phyloP scores from a whole-genome alignment of 2,113 vertebrate genomes.

The Mixornis gularis region DNA sequence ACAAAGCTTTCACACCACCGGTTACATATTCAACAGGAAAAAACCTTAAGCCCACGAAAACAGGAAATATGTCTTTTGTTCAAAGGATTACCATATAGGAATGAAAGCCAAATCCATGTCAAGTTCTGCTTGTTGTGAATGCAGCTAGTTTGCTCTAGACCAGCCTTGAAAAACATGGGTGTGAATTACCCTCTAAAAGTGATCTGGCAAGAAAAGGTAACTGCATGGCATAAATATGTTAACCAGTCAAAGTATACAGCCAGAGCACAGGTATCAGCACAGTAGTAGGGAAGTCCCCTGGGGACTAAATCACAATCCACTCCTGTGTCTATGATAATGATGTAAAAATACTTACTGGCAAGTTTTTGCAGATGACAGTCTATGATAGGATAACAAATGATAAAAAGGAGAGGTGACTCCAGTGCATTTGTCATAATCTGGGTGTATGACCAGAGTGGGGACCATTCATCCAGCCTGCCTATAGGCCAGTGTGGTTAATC shows the following conservation, averaged over 20 bases:
- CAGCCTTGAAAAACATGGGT: background rate
- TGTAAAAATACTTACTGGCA: background rate
- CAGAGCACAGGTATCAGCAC: background rate
- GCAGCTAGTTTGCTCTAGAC: background rate
- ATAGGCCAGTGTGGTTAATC: background rate
- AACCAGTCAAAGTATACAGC: background rate
- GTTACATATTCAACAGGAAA: background rate
- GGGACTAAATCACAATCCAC: background rate
- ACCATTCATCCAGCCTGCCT: background rate
- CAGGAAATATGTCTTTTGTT: background rate
- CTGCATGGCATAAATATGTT: background rate
- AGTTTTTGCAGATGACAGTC: background rate
- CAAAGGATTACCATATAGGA: too few relatives aligned
- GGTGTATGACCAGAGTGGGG: background rate
- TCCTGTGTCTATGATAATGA: background rate
- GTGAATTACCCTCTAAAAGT: background rate
- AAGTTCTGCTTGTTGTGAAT: background rate
- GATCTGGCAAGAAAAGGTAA: background rate
- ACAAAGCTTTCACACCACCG: background rate
- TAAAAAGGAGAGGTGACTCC: background rate
- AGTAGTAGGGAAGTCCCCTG: background rate
- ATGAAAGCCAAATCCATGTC: background rate
- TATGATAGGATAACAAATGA: background rate
- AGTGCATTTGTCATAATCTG: background rate
- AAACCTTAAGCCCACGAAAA: rapidly evolving